Base-by-base conservation (phyloP, 2,888 invertebrate species). In the Horisme vitalbata region DNA sequence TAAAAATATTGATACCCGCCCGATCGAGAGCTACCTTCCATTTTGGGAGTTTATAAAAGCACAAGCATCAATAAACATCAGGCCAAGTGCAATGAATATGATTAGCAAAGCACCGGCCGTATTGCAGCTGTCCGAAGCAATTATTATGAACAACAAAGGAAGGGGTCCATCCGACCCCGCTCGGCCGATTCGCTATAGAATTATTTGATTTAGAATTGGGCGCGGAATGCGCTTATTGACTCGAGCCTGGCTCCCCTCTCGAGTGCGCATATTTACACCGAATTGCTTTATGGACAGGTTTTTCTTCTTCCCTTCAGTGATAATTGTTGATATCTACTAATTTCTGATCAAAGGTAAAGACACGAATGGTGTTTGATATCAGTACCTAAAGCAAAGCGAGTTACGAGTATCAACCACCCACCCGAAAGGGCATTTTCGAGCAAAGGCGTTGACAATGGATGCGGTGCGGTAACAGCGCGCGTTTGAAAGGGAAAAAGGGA, bases 171-270 rank as follows among this genome's bases (percentile, higher is more conserved):
- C 6, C 10, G 10, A 23, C 10, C 7, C 12, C 23, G 0, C 32
- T 5, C 3, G 18, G 18, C 18, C 18, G 18, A 4, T 6, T 4
- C 18, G 18, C 18, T 6, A 76, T 80, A 79, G 78, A 80, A 84
- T 87, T 88, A 86, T 88, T 88, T 87, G 86, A 88, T 88, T 87
- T 86, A 80, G 79, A 85, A 87, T 87, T 85, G 68, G 79, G 55
- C 66, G 66, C 62, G 84, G 82, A 80, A 83, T 84, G 82, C 71
- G 74, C 78, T 83, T 79, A 85, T 83, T 81, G 79, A 84, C 70
- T 82, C 59, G 46, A 46, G 41, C 60, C 65, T 67, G n/a, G 61
- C 27, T 13, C 20, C 38, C 10, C 12, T 14, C 26, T 28, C 2
- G 21, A 35, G 26, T 13, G 33, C 41, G 33, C 28, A 41, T 35